Base-by-base conservation (phyloP, 2,113 vertebrate genomes). In the Petroica traversi region DNA sequence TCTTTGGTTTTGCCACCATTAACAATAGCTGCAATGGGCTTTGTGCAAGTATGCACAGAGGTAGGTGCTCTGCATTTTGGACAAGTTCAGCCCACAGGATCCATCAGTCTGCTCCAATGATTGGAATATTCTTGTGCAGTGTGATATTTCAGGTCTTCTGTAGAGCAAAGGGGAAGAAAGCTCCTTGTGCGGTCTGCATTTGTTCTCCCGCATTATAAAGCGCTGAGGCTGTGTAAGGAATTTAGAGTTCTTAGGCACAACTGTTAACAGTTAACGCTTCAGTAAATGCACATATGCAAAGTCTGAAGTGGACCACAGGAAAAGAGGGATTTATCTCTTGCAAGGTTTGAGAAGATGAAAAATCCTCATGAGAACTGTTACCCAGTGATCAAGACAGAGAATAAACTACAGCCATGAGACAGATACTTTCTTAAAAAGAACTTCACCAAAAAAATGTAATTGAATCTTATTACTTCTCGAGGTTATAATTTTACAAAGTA, bases 401-500 rank as follows among this genome's bases (percentile, higher is more conserved):
- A 66, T 57, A 91, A 89, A 76, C 73, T 79, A 51, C 46, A 91
- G 88, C 61, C 81, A 89, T 77, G 54, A 89, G 87, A 76, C 55
- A 86, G 67, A 92, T 55, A 82, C 84, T 69, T 91, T 89, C 71
- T 92, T 85, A 29, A 85, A 88, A 69, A 93, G 31, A 61, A 69
- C 77, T 74, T 77, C 83, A 81, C 85, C 92, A 96, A 88, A 95
- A 88, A 81, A 49, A 66, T n/a, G 82, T 80, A 95, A 94, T 88
- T 92, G 85, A 97, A 77, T 71, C 85, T 92, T 85, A 83, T 90
- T 92, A 77, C 89, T 96, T 93, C 81, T 92, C 14, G 81, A 75
- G 82, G 94, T 96, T 97, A 77, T 96, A 96, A 96, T 93, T 90
- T 96, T 88, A 73, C 28, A 2, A 92, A 88, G 58, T 94, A 94